These are phyloP conservation scores for Gila orcuttii DNA, from an alignment of 2,113 vertebrate genomes.

Conservation along the genomic window DNA sequence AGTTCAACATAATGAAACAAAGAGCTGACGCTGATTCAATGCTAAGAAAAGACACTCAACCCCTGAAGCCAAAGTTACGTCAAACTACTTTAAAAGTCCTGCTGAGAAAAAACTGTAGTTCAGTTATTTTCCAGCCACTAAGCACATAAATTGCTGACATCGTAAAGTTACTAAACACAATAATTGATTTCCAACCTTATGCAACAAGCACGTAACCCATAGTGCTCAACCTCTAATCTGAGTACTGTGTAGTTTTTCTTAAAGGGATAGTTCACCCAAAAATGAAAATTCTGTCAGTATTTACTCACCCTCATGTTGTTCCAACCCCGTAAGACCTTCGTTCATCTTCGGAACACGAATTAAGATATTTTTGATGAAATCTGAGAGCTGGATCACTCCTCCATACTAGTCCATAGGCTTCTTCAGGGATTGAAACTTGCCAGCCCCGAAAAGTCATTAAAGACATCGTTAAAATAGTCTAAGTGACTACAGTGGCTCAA, in stretches of 20 bases:
- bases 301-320: too few relatives aligned
- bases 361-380: too few relatives aligned
- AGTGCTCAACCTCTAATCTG: neutral
- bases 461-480: too few relatives aligned
- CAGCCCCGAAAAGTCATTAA: too few relatives aligned
- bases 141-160: constrained; percentile 6
- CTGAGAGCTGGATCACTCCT: too few relatives aligned
- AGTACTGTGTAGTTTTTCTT: neutral
- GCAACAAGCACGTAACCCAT: neutral
- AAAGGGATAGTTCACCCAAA: too few relatives aligned
- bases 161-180: neutral
- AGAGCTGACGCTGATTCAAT: neutral
- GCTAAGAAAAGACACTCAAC: neutral
- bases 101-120: constrained; percentile 9
- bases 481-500: too few relatives aligned
- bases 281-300: too few relatives aligned
- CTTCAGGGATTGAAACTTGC: too few relatives aligned
- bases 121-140: constrained; percentile 4
- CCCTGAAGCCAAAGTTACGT: neutral
- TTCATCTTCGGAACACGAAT: too few relatives aligned
- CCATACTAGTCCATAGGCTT: too few relatives aligned
- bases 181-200: neutral
- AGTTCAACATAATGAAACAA: neutral
- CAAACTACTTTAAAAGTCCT: neutral
- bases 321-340: too few relatives aligned